phyloP scores from a whole-genome alignment of 2,797 vertebrate genomes.

The Danio jaintianensis region DNA sequence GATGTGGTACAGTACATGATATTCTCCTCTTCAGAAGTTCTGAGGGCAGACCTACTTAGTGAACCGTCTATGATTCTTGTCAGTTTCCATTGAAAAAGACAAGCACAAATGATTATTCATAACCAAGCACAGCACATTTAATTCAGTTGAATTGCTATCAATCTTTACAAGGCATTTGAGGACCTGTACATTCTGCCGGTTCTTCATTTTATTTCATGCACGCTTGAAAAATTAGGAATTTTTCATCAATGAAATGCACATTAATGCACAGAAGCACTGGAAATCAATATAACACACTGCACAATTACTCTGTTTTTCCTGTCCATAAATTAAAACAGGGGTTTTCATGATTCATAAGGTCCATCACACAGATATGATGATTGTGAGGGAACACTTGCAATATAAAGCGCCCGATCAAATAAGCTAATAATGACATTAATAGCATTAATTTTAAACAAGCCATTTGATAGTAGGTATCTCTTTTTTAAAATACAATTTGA shows the following conservation, averaged over 20 bases:
- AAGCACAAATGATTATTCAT: slow-evolving; percentile 32
- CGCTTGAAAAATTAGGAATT: not conserved
- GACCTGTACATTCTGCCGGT: slow-evolving; percentile 31
- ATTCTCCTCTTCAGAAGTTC: not conserved
- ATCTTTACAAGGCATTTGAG: slow-evolving; percentile 21
- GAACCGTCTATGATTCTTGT: not conserved
- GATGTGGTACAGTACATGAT: not conserved
- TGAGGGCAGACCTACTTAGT: not conserved
- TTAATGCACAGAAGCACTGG: not conserved
- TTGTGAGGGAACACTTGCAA: not conserved
- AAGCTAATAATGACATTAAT: not conserved
- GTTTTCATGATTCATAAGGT: not conserved
- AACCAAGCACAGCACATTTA: slow-evolving; percentile 42
- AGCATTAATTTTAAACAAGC: too few relatives aligned
- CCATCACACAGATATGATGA: not conserved
- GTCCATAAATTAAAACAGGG: not conserved
- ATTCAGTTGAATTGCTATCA: slow-evolving; percentile 18
- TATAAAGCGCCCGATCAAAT: not conserved
- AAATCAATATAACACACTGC: not conserved
- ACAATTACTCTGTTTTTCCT: not conserved
- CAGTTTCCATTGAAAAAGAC: slow-evolving; percentile 21
- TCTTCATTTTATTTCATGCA: not conserved
- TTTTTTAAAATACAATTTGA: too few relatives aligned
- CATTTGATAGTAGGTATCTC: too few relatives aligned
- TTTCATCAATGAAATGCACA: not conserved